A percentile compares a stretch with the other conserved stretches of the same genome.
These are phyloP conservation scores for Sebastes itinus DNA, from an alignment of 2,797 vertebrate genomes.

Conservation along the genomic window DNA sequence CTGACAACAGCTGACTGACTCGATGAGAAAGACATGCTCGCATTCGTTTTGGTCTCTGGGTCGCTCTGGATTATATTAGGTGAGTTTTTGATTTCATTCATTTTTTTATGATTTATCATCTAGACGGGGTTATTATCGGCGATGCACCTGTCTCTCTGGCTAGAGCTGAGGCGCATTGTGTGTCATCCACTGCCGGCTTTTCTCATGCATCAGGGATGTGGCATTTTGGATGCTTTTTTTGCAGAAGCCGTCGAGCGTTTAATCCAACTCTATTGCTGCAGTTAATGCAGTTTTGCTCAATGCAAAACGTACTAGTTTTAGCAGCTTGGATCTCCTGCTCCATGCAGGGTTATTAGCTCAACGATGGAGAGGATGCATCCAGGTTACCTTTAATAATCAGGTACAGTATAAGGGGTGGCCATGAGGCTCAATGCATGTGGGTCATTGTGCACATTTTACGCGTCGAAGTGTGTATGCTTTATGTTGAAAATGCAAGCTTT, in stretches of 20 bases:
- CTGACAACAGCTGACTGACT: constrained; percentile 71
- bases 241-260: not conserved
- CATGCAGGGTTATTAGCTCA: not conserved
- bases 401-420: constrained; percentile 6
- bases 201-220: not conserved
- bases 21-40: constrained; percentile 85
- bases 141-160: constrained; percentile 43
- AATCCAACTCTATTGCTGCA: not conserved
- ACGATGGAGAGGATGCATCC: not conserved
- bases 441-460: not conserved
- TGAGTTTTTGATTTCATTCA: constrained; percentile 61
- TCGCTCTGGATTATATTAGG: constrained; percentile 87
- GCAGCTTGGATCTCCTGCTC: not conserved
- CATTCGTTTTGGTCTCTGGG: constrained; percentile 85
- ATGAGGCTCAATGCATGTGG: constrained; percentile 24
- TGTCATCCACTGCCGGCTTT: constrained; percentile 55
- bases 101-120: not conserved
- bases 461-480: not conserved
- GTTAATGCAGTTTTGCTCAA: too few relatives aligned
- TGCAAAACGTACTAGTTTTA: not conserved
- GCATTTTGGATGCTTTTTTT: not conserved
- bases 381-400: constrained; percentile 12
- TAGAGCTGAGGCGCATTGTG: constrained; percentile 30
- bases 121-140: not conserved
- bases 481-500: not conserved